Percentiles rank a stretch among this genome's conserved stretches.
phyloP scores from a whole-genome alignment of 1,140 invertebrate species.

The Heliconius eleuchia region DNA sequence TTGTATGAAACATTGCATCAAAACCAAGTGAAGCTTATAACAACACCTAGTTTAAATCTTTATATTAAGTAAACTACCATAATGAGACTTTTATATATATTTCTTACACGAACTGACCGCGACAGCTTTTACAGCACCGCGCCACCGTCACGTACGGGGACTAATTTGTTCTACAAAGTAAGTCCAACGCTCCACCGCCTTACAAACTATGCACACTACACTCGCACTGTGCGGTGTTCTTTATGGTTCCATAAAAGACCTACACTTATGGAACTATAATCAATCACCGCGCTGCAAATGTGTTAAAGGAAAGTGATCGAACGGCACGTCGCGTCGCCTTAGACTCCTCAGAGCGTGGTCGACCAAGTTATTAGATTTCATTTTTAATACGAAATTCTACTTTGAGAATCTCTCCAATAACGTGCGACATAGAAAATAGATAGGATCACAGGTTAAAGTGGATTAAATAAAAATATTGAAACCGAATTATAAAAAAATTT shows the following conservation, averaged over 20 bases:
- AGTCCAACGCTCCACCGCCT: neutral
- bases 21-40: too few relatives aligned
- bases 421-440: neutral
- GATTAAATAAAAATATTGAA: neutral
- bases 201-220: neutral
- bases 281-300: neutral
- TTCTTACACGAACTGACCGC: neutral
- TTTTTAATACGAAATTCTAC: slow-evolving; percentile 1
- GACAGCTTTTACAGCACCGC: neutral
- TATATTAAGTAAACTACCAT: neutral
- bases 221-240: neutral
- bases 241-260: neutral
- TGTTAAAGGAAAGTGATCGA: neutral
- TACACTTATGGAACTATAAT: neutral
- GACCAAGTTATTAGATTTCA: neutral
- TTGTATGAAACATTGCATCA: too few relatives aligned
- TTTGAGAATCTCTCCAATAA: slow-evolving; percentile 3
- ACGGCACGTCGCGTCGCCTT: neutral
- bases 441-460: slow-evolving; percentile 2
- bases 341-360: neutral
- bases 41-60: neutral
- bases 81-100: neutral
- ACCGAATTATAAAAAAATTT: neutral
- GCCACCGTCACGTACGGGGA: neutral
- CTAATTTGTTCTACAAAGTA: slow-evolving; percentile 1